phyloP scores from a whole-genome alignment of 2,797 vertebrate species.

The Enoplosus armatus region DNA sequence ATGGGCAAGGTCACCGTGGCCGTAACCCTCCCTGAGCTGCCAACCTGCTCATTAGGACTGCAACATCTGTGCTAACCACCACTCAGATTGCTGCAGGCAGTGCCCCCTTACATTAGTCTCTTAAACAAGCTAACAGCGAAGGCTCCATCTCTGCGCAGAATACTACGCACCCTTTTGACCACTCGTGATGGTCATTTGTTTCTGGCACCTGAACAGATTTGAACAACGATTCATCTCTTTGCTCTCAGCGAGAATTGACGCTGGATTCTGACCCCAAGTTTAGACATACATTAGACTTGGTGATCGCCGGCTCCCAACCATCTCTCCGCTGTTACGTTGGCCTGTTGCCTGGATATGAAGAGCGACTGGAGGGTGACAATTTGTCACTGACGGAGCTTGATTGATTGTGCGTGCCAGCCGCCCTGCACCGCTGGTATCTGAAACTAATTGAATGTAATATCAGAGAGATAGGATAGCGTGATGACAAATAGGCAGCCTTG shows the following conservation, averaged over 20 bases:
- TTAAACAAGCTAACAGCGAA: slow-evolving; percentile 13
- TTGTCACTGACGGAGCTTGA: slow-evolving; percentile 83
- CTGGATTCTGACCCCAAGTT: slow-evolving; percentile 13
- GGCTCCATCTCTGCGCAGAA: neutral
- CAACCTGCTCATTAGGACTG: slow-evolving; percentile 59
- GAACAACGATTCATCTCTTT: slow-evolving; percentile 12
- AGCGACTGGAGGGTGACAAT: slow-evolving; percentile 68
- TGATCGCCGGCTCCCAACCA: slow-evolving; percentile 50
- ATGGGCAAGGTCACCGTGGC: slow-evolving; percentile 56
- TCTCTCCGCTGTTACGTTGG: slow-evolving; percentile 55
- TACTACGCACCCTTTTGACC: neutral
- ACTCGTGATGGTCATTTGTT: neutral
- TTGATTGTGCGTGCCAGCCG: slow-evolving; percentile 79
- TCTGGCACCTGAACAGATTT: neutral
- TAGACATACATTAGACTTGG: slow-evolving; percentile 63
- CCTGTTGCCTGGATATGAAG: slow-evolving; percentile 66
- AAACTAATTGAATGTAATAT: slow-evolving; percentile 78
- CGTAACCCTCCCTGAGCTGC: slow-evolving; percentile 48
- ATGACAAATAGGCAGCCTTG: slow-evolving; percentile 70
- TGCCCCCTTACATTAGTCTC: slow-evolving; percentile 23
- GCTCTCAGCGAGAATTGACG: slow-evolving; percentile 9
- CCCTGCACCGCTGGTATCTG: slow-evolving; percentile 62
- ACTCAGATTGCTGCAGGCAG: slow-evolving; percentile 38
- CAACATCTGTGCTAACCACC: slow-evolving; percentile 60
- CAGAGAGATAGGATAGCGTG: slow-evolving; percentile 45